These are phyloP conservation scores for Rhynchophorus ferrugineus DNA, from an alignment of 1,140 invertebrate genomes.

Conservation along the genomic window DNA sequence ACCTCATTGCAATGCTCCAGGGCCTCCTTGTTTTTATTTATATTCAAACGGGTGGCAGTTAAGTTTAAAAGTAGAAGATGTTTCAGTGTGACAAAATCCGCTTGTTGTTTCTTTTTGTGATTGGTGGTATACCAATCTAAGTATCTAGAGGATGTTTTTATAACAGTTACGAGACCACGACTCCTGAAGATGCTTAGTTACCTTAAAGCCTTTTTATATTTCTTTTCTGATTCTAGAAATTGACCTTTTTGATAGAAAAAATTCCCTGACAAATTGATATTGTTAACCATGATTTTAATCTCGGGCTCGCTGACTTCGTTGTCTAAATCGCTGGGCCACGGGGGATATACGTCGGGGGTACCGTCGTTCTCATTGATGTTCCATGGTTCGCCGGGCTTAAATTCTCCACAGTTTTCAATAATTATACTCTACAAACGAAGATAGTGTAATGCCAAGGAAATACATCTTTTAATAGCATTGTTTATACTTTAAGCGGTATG, in stretches of 20 bases:
- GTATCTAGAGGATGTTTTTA: slow-evolving; percentile 45
- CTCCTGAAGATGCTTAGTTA: no score
- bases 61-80: slow-evolving; percentile 62
- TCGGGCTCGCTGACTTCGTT: slow-evolving; percentile 24
- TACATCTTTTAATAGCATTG: background rate
- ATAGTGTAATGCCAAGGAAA: background rate
- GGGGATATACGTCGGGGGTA: slow-evolving; percentile 59
- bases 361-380: slow-evolving; percentile 60
- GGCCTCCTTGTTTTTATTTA: slow-evolving; percentile 51
- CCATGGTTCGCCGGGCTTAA: slow-evolving; percentile 54
- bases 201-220: slow-evolving; percentile 64
- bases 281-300: slow-evolving; percentile 41
- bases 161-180: no score
- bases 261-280: slow-evolving; percentile 68
- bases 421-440: slow-evolving; percentile 47
- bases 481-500: slow-evolving; percentile 49
- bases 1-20: slow-evolving; percentile 58
- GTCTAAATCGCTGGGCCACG: slow-evolving; percentile 68
- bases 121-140: slow-evolving; percentile 50
- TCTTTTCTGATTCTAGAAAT: slow-evolving; percentile 54
- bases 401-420: slow-evolving; percentile 66
- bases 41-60: slow-evolving; percentile 60
- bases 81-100: no score
- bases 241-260: slow-evolving; percentile 53
- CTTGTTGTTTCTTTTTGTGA: no score